Evolutionary conservation across 2,888 invertebrate genomes (phyloP).

Genomic region (Synanthedon myopaeformis): DNA sequence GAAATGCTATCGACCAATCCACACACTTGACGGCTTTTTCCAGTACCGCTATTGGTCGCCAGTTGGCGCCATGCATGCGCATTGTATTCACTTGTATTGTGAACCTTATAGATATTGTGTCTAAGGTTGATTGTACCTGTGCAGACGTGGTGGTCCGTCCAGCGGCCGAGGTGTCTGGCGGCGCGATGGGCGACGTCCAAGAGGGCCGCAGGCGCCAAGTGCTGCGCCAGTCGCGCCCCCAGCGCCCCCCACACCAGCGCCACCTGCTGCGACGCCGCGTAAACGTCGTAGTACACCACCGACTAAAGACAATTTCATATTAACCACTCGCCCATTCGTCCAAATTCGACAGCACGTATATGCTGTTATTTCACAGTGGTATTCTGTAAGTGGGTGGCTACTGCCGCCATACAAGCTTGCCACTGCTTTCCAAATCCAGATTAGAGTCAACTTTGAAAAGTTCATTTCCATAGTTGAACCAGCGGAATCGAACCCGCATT

Average conservation of each 20-base stretch:
- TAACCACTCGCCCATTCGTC: neutral
- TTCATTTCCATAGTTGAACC: too few relatives aligned
- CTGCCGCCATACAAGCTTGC: too few relatives aligned
- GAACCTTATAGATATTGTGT: too few relatives aligned
- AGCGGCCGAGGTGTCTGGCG: constrained; percentile 88
- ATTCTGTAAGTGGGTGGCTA: too few relatives aligned
- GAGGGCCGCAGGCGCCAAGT: constrained; percentile 75
- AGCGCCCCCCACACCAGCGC: constrained; percentile 87
- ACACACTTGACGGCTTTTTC: too few relatives aligned
- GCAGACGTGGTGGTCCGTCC: constrained; percentile 43
- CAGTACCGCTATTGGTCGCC: neutral
- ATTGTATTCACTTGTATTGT: too few relatives aligned
- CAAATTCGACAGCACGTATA: too few relatives aligned
- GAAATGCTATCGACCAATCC: too few relatives aligned
- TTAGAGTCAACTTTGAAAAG: too few relatives aligned
- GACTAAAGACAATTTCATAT: constrained; percentile 39
- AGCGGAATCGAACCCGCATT: too few relatives aligned
- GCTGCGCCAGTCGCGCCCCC: constrained; percentile 81
- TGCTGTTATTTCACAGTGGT: too few relatives aligned
- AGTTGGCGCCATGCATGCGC: neutral
- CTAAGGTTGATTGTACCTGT: constrained; percentile 3
- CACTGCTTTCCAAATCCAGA: too few relatives aligned
- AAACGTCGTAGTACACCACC: constrained; percentile 82
- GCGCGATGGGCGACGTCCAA: constrained; percentile 92
- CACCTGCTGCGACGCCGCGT: constrained; percentile 87